Percentiles rank a stretch among this genome's conserved stretches.
Conservation (phyloP, 1,140 invertebrate species). For the Sitophilus oryzae region DNA sequence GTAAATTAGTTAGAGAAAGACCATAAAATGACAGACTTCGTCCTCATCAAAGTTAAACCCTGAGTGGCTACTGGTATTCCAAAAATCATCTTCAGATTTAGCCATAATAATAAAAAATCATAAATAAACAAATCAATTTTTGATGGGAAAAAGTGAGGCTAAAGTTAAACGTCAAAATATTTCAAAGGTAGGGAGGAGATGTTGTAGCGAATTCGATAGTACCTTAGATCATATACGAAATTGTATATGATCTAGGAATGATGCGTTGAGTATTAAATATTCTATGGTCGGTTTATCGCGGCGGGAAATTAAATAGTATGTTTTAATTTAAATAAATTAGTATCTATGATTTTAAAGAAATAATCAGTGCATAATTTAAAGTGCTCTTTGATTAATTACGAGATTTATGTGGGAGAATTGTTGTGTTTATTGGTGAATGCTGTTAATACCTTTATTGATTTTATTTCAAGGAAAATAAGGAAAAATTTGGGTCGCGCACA, state of each 20-base stretch:
- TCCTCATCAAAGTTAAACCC: slow-evolving; percentile 40
- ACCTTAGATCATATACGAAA: too few species aligned
- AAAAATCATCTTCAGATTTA: slow-evolving; percentile 36
- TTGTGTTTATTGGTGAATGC: background rate
- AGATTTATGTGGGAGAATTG: too few species aligned
- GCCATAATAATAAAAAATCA: slow-evolving; percentile 4
- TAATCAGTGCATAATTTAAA: too few species aligned
- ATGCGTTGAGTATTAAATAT: too few species aligned
- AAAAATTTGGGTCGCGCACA: slow-evolving; percentile 19
- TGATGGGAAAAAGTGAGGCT: too few species aligned
- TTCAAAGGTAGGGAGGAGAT: too few species aligned
- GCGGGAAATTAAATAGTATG: background rate
- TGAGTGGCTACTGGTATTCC: slow-evolving; percentile 35
- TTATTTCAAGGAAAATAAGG: slow-evolving; percentile 16
- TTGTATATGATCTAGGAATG: too few species aligned
- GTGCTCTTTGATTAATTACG: too few species aligned
- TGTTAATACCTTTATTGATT: slow-evolving; percentile 11
- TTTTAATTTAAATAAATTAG: background rate
- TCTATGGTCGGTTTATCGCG: too few species aligned
- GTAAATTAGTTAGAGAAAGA: background rate
- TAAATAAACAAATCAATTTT: background rate
- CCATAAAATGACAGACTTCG: slow-evolving; percentile 19
- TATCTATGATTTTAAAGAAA: too few species aligned
- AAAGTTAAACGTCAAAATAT: too few species aligned
- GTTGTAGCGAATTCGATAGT: too few species aligned